Percentiles rank a stretch among this genome's conserved stretches.
Conservation (phyloP, 2,797 vertebrate species). For the Pogonophryne albipinna region DNA sequence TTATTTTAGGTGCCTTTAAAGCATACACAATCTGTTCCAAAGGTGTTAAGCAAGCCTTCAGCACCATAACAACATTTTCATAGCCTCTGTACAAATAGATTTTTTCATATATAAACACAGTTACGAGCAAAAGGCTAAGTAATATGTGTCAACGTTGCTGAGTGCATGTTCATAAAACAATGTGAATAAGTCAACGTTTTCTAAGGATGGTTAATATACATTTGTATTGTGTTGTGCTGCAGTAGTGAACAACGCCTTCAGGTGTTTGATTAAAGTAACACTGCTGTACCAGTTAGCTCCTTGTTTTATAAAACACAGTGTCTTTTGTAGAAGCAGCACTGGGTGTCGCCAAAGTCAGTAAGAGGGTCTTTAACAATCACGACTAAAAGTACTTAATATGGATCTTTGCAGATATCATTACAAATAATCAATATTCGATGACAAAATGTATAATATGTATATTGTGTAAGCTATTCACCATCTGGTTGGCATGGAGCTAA, state of each 20-base stretch:
- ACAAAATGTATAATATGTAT: background rate
- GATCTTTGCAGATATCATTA: background rate
- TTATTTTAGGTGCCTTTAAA: slow-evolving; percentile 61
- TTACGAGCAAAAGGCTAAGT: slow-evolving; percentile 16
- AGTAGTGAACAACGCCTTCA: background rate
- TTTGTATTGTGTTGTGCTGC: background rate
- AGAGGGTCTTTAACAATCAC: background rate
- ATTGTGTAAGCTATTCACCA: background rate
- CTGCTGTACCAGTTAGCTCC: background rate
- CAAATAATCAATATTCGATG: background rate
- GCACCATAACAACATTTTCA: slow-evolving; percentile 53
- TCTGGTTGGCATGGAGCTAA: background rate
- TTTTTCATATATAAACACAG: slow-evolving; percentile 47
- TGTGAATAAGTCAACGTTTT: background rate
- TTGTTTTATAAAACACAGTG: background rate
- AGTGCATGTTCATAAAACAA: background rate
- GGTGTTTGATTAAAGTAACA: background rate
- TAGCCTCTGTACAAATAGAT: slow-evolving; percentile 33
- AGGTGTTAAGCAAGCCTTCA: slow-evolving; percentile 57
- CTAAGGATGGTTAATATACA: background rate
- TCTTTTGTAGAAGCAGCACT: slow-evolving; percentile 7
- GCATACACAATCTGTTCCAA: slow-evolving; percentile 27
- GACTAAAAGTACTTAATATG: background rate
- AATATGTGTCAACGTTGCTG: background rate
- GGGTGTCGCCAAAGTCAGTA: slow-evolving; percentile 13